These are phyloP conservation scores for Aurelia aurita complex sp. Pacific DNA, from an alignment of 30 jellyfish, hydroid and myxozoan species.

Conservation along the genomic window DNA sequence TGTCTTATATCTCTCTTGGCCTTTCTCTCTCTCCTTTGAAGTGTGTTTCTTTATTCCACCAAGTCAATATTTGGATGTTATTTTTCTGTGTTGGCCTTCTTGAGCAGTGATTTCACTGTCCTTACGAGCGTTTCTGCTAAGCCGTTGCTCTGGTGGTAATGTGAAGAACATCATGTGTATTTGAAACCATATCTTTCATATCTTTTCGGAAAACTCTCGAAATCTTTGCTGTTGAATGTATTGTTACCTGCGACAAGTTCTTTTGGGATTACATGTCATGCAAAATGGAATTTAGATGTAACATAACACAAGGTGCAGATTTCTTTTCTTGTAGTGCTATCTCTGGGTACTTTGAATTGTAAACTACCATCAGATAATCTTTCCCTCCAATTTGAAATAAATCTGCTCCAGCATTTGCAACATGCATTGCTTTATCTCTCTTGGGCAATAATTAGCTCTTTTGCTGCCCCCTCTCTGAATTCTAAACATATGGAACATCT, in stretches of 20 bases:
- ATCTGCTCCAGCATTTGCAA: conserved; percentile 45
- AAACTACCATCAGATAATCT: no score
- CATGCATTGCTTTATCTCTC: conserved; percentile 23
- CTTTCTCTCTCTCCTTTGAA: conserved; percentile 1
- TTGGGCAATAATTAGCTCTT: conserved; percentile 39
- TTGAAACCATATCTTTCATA: neutral
- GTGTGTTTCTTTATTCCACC: neutral
- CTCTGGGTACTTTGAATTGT: no score
- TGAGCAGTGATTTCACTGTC: no score
- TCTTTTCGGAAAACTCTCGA: conserved; percentile 13
- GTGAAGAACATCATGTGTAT: no score
- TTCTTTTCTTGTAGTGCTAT: conserved; percentile 19
- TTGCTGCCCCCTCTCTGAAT: conserved; percentile 16
- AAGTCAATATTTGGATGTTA: no score
- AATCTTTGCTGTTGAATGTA: conserved; percentile 42
- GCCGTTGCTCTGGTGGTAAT: no score
- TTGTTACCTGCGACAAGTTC: conserved; percentile 23
- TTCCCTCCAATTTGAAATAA: conserved; percentile 14
- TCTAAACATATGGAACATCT: conserved; percentile 27
- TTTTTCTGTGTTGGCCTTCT: no score
- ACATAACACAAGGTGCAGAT: conserved; percentile 32
- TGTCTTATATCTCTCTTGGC: conserved; percentile 11
- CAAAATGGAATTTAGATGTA: conserved; percentile 23
- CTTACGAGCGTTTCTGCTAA: no score
- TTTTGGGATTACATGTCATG: conserved; percentile 48